phyloP scores from a whole-genome alignment of 2,888 invertebrate genomes.

The Volucella zonaria region DNA sequence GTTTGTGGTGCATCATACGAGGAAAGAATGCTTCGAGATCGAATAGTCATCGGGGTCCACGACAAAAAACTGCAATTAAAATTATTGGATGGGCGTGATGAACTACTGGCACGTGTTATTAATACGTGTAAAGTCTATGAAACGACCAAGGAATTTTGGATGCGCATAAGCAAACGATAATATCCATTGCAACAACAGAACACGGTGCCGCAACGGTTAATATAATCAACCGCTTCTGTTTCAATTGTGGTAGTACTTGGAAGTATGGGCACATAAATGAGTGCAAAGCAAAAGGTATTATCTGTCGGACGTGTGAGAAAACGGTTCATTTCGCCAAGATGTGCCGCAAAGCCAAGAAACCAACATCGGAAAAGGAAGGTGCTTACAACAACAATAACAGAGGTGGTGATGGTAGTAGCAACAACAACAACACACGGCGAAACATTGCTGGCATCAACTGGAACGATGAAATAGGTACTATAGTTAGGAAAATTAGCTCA shows the following conservation, averaged over 20 bases:
- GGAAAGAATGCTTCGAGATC: too few species aligned
- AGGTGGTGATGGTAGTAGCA: too few species aligned
- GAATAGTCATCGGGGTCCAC: too few species aligned
- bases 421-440: too few species aligned
- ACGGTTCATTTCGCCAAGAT: slow-evolving; percentile 25
- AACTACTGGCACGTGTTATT: slow-evolving; percentile 50
- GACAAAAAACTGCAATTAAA: slow-evolving; percentile 2
- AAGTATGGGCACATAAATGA: slow-evolving; percentile 17
- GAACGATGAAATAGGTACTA: neutral
- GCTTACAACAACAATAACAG: neutral
- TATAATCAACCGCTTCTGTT: slow-evolving; percentile 28
- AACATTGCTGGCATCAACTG: too few species aligned
- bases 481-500: slow-evolving; percentile 6
- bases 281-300: slow-evolving; percentile 41
- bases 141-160: slow-evolving; percentile 38
- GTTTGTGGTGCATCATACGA: too few species aligned
- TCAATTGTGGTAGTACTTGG: slow-evolving; percentile 48
- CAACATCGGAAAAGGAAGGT: neutral
- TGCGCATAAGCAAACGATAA: neutral
- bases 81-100: slow-evolving; percentile 57
- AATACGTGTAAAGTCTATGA: slow-evolving; percentile 55
- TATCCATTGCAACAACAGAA: neutral
- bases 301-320: slow-evolving; percentile 16
- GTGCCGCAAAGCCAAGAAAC: slow-evolving; percentile 21
- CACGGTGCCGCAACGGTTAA: neutral